Base-by-base conservation (phyloP, 2,888 invertebrate genomes). In the Microctonus aethiopoides region DNA sequence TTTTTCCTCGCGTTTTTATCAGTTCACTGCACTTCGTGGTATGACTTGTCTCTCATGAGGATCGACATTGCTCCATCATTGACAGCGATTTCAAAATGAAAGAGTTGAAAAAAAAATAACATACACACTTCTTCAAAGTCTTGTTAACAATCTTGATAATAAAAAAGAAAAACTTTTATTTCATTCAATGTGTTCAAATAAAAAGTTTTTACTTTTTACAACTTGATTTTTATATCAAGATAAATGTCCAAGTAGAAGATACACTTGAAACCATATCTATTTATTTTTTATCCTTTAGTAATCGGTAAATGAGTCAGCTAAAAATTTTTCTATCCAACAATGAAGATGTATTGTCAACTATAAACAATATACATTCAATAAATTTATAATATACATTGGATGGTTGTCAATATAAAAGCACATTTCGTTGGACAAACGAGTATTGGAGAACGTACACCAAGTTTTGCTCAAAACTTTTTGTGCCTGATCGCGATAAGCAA, bases 381-480 rank as follows among this genome's bases (percentile, higher is more conserved):
- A 11, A 20, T 36, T 34, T 7, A 59, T 20, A 10, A n/a, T 16
- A 5, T 46, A 20, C 16, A 62, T n/a, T 62, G 29, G 26, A 62
- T 62, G 16, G 62, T 62, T 51, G 32, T 62, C 62, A 62, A 51
- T 62, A 51, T 26, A 32, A 32, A 51, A 46, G 20, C n/a, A 62
- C 51, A 51, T 62, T 62, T 62, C 29, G 11, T 46, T 46, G 26
- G 51, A 51, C 62, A 62, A 62, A 62, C 62, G 62, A 62, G 62
- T 16, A n/a, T 20, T n/a, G 16, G 7, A 46, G 16, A 46, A n/a
- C 7, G 20, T 46, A 13, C 16, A 46, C 29, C 32, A 46, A 62
- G 46, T 62, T 62, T 51, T 29, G 46, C 62, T 62, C 16, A 7
- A 29, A 62, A 3, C 29, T 62, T 51, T 46, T n/a, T 24, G 62